Evolutionary conservation across 2,888 invertebrate species (phyloP).

Genomic region (Tetranychus truncatus): DNA sequence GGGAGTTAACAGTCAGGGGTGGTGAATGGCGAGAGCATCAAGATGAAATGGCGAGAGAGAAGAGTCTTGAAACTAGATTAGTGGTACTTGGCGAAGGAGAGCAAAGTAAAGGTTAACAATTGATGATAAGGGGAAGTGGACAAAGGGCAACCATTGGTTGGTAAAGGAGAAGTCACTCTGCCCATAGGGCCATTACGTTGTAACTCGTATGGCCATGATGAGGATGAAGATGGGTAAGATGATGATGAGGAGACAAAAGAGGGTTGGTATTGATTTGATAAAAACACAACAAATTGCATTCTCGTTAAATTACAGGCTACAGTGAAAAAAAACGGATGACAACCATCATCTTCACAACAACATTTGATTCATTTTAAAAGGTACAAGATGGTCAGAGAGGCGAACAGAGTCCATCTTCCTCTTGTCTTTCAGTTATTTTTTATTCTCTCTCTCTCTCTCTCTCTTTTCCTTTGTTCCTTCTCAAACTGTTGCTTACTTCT

Average conservation of each 20-base stretch:
- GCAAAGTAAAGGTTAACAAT: background rate
- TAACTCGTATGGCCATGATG: background rate
- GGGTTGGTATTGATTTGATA: background rate
- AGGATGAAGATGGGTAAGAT: background rate
- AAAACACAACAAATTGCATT: background rate
- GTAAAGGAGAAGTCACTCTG: background rate
- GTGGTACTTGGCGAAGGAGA: background rate
- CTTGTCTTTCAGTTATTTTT: background rate
- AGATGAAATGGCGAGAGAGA: background rate
- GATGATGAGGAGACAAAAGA: background rate
- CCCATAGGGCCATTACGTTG: background rate
- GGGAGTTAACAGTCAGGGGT: conserved; percentile 2
- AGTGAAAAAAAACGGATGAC: background rate
- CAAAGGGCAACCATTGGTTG: background rate
- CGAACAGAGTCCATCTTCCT: background rate
- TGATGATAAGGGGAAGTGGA: background rate
- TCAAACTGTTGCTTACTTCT: no score
- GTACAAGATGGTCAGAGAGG: no score
- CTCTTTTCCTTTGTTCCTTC: no score
- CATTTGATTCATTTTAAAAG: no score
- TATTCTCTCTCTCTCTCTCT: no score
- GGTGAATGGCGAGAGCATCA: background rate
- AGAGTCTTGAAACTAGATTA: background rate
- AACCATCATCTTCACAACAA: background rate
- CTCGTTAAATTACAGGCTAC: background rate